These are phyloP conservation scores for Columba janthina DNA, from an alignment of 2,113 vertebrate species.

Conservation along the genomic window DNA sequence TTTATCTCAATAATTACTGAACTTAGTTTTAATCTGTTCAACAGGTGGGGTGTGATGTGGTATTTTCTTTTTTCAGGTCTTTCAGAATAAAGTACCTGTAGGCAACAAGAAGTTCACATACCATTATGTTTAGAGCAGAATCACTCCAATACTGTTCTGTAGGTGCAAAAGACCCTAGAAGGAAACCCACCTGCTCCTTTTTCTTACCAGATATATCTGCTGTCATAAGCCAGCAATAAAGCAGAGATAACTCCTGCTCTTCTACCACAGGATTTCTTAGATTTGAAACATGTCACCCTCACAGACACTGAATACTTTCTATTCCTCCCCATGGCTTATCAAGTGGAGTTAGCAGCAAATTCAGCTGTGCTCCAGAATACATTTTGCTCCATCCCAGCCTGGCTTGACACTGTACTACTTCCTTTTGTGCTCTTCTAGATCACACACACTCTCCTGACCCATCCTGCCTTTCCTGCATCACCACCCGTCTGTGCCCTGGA, in stretches of 20 bases:
- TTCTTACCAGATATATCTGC: background rate
- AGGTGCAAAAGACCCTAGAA: background rate
- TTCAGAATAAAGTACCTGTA: background rate
- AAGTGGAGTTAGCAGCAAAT: background rate
- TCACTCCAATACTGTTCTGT: no score
- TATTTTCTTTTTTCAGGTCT: background rate
- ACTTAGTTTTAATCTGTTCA: background rate
- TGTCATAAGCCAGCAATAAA: background rate
- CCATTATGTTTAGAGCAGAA: background rate
- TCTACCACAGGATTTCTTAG: background rate
- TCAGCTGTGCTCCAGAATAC: background rate
- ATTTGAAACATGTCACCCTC: background rate
- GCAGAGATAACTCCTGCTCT: background rate
- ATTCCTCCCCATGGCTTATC: fast-evolving
- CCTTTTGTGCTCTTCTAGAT: background rate
- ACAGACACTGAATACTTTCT: background rate
- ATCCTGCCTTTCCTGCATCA: background rate
- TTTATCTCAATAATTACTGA: background rate
- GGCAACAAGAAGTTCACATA: background rate
- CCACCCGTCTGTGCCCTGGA: fast-evolving
- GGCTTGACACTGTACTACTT: background rate
- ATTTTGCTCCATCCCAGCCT: background rate
- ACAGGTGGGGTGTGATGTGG: background rate
- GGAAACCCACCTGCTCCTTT: background rate
- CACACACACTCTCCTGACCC: background rate